Percentiles rank a stretch among this genome's conserved stretches.
Evolutionary conservation across 1,140 invertebrate genomes (phyloP).

Genomic region (Liolophura sinensis): DNA sequence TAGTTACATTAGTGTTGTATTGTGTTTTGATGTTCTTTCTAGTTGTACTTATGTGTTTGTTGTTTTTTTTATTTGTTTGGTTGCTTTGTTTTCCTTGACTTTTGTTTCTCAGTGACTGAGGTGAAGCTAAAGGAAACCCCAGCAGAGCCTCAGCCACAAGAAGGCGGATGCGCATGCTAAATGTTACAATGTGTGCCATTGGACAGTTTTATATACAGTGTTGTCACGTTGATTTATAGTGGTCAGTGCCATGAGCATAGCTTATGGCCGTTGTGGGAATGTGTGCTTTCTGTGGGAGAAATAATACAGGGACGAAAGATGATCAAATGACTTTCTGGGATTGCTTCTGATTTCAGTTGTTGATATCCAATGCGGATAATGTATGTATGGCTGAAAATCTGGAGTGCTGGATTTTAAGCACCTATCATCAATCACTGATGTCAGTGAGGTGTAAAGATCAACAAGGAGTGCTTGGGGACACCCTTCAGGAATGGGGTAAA

Average conservation of each 20-base stretch:
- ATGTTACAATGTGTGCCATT: conserved; percentile 6
- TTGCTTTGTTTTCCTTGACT: conserved; percentile 70
- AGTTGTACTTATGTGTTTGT: conserved; percentile 6
- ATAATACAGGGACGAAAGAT: neutral
- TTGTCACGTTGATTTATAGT: neutral
- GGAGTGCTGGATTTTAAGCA: too few species aligned
- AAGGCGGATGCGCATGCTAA: conserved; percentile 91
- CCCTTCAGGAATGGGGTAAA: too few species aligned
- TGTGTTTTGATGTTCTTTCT: neutral
- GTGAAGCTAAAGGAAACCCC: conserved; percentile 95
- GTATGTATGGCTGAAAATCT: too few species aligned
- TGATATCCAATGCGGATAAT: too few species aligned
- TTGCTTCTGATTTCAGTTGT: neutral
- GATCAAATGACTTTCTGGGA: conserved; percentile 2
- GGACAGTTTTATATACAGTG: neutral
- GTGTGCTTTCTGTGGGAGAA: neutral
- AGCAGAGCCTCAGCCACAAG: conserved; percentile 81
- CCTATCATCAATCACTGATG: too few species aligned
- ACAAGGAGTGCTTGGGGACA: too few species aligned
- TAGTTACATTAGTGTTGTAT: too few species aligned
- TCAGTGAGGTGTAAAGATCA: too few species aligned
- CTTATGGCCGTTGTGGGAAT: neutral
- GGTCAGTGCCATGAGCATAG: neutral
- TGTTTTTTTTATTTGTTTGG: conserved; percentile 22
- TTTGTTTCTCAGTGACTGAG: conserved; percentile 85